Evolutionary conservation across 2,888 invertebrate genomes (phyloP).

Genomic region (Priocnemis perturbator): DNA sequence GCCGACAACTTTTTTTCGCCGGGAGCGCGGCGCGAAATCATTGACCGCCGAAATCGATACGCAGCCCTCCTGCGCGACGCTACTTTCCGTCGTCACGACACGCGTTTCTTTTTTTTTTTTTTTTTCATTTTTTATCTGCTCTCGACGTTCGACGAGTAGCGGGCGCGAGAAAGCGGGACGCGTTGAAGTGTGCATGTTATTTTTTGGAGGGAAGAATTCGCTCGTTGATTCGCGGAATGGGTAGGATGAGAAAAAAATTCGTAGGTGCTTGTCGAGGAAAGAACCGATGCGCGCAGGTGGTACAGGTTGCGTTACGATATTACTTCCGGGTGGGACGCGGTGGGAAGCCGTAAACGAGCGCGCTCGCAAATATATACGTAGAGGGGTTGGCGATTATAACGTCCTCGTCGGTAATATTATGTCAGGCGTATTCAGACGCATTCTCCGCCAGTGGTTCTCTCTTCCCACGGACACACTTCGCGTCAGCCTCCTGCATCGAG

Average conservation of each 20-base stretch:
- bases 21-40: conserved; percentile 46
- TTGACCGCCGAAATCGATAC: conserved; percentile 41
- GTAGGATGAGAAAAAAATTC: too few species aligned
- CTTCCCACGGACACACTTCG: neutral
- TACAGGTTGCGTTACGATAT: neutral
- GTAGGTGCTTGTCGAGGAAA: too few species aligned
- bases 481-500: neutral
- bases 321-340: conserved; percentile 2
- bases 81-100: too few species aligned
- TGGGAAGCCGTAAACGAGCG: conserved; percentile 14
- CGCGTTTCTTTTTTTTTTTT: too few species aligned
- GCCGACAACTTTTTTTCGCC: conserved; percentile 35
- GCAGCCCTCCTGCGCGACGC: too few species aligned
- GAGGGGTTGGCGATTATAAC: conserved; percentile 39
- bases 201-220: too few species aligned
- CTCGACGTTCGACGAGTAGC: too few species aligned
- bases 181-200: too few species aligned
- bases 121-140: too few species aligned
- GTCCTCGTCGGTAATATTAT: conserved; percentile 46
- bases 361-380: neutral
- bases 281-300: too few species aligned
- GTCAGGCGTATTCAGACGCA: conserved; percentile 31
- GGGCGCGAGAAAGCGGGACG: too few species aligned
- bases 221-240: too few species aligned
- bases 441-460: conserved; percentile 44